These are phyloP conservation scores for Cheilosia soror DNA, from an alignment of 2,888 invertebrate species.

Conservation along the genomic window DNA sequence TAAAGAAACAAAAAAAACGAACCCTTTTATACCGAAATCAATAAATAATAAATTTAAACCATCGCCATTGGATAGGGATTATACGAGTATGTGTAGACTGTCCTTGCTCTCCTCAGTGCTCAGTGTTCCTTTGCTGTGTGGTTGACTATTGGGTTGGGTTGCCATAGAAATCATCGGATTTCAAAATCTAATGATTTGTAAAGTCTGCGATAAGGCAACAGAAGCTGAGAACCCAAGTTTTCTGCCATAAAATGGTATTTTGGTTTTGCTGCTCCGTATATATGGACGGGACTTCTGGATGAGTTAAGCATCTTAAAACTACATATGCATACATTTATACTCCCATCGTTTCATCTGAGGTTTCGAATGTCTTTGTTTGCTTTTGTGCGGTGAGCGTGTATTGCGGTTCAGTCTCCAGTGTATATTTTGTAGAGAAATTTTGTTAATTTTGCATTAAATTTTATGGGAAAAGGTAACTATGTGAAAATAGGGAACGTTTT, in stretches of 20 bases:
- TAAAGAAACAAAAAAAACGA: neutral
- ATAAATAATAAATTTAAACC: conserved; percentile 61
- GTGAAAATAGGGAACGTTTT: too few relatives aligned
- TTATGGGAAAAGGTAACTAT: too few relatives aligned
- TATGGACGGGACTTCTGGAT: conserved; percentile 10
- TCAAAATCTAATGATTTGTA: conserved; percentile 82
- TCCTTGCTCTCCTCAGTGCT: neutral
- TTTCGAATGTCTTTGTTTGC: conserved; percentile 12
- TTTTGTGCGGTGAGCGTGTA: conserved; percentile 21
- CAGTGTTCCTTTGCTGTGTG: neutral
- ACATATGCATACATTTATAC: neutral
- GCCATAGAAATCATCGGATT: conserved; percentile 81
- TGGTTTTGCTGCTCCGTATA: conserved; percentile 28
- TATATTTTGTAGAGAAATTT: neutral
- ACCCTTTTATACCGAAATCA: conserved; percentile 19
- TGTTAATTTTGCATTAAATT: neutral
- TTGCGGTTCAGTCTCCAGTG: conserved; percentile 1
- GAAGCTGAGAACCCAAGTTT: conserved; percentile 30
- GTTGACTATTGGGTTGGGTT: neutral
- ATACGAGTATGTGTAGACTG: neutral
- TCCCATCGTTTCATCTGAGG: conserved; percentile 38
- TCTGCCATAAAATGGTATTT: conserved; percentile 13
- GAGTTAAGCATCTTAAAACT: conserved; percentile 45
- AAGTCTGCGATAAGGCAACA: conserved; percentile 79
- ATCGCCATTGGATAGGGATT: conserved; percentile 14